These are phyloP conservation scores for Drosophila tsacasi DNA, from an alignment of 1,140 invertebrate genomes.

Conservation along the genomic window DNA sequence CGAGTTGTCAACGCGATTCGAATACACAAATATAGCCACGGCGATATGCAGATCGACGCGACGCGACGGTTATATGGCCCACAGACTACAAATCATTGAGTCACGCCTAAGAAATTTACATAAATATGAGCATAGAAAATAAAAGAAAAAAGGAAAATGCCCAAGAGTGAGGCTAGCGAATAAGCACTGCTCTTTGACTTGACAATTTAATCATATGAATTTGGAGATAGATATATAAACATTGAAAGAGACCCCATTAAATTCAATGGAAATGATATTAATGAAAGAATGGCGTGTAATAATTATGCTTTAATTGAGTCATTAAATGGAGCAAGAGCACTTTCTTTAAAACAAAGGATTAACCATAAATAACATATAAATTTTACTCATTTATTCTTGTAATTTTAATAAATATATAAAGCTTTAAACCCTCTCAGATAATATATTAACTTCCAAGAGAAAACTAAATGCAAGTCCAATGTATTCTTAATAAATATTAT, in stretches of 20 bases:
- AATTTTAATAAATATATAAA: neutral
- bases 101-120: constrained; percentile 69
- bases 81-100: constrained; percentile 56
- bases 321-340: too few relatives aligned
- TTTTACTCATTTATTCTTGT: too few relatives aligned
- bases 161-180: neutral
- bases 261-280: too few relatives aligned
- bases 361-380: too few relatives aligned
- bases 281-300: too few relatives aligned
- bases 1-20: constrained; percentile 52
- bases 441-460: neutral
- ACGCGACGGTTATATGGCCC: constrained; percentile 13
- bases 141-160: constrained; percentile 18
- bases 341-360: too few relatives aligned
- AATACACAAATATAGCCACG: constrained; percentile 30
- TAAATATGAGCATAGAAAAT: constrained; percentile 49
- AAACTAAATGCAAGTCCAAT: too few relatives aligned
- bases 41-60: constrained; percentile 30
- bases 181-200: neutral
- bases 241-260: too few relatives aligned
- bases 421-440: neutral
- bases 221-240: neutral
- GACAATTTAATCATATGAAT: neutral
- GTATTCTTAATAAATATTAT: too few relatives aligned
- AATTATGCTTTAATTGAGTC: too few relatives aligned